Conservation (phyloP, 2,113 vertebrate genomes). For the Periophthalmus modestus region DNA sequence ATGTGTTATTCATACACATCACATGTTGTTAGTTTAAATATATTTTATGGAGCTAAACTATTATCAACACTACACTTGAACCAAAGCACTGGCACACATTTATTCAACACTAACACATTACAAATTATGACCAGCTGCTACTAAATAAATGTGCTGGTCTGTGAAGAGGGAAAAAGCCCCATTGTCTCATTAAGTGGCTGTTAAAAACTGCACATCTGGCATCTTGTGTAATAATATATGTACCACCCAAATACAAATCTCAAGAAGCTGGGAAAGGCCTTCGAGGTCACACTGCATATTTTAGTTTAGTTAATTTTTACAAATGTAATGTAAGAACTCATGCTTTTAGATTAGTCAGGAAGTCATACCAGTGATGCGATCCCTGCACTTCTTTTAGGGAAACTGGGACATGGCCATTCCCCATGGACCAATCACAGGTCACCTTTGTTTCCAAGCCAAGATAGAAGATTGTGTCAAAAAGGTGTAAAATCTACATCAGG, state of each 20-base stretch:
- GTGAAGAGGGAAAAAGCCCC: slow-evolving; percentile 14
- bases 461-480: not conserved
- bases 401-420: not conserved
- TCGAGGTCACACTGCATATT: not conserved
- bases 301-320: not conserved
- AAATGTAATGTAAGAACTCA: not conserved
- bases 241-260: slow-evolving; percentile 47
- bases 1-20: not conserved
- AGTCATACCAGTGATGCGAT: not conserved
- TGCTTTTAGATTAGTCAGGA: not conserved
- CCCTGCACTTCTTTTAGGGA: not conserved
- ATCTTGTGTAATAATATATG: slow-evolving; percentile 50
- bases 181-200: slow-evolving; percentile 52
- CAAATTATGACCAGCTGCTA: slow-evolving; percentile 21
- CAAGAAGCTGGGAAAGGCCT: slow-evolving; percentile 8
- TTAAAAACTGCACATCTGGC: slow-evolving; percentile 63
- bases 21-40: not conserved
- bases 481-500: not conserved
- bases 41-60: not conserved
- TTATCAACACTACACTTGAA: not conserved
- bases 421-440: not conserved
- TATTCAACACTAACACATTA: not conserved
- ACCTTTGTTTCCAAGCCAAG: not conserved
- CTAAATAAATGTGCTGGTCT: slow-evolving; percentile 17
- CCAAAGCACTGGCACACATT: slow-evolving; percentile 11